phyloP scores from a whole-genome alignment of 2,888 invertebrate genomes.

The Alviniconcha strummeri region DNA sequence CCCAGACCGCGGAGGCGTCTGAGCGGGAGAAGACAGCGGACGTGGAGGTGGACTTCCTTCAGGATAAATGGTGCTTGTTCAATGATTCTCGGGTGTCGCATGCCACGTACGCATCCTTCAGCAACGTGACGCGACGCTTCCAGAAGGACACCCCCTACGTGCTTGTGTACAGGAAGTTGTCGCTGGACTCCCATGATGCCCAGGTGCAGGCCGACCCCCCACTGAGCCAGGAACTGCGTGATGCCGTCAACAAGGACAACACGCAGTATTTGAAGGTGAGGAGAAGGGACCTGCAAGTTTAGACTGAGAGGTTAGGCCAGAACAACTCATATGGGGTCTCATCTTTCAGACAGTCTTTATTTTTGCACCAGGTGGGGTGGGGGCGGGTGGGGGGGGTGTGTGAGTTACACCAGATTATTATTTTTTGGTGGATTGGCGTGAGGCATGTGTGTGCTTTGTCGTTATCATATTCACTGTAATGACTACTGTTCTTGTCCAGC shows the following conservation, averaged over 20 bases:
- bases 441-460: no score
- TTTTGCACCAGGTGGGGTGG: no score
- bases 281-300: no score
- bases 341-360: no score
- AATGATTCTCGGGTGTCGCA: conserved; percentile 84
- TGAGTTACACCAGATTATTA: no score
- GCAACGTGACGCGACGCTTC: conserved; percentile 65
- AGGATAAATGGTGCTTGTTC: conserved; percentile 84
- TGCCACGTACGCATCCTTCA: conserved; percentile 60
- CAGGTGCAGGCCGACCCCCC: conserved; percentile 54
- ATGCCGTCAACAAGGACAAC: conserved; percentile 60
- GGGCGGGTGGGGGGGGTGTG: no score
- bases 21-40: conserved; percentile 40
- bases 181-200: conserved; percentile 41
- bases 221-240: conserved; percentile 53
- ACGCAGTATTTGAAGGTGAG: conserved; percentile 57
- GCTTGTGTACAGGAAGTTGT: conserved; percentile 80
- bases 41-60: conserved; percentile 67
- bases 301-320: no score
- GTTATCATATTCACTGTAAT: no score
- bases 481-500: no score
- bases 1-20: not conserved
- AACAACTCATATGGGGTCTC: no score
- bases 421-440: no score
- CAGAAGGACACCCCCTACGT: conserved; percentile 89